Evolutionary conservation across 1,140 invertebrate species (phyloP).

Genomic region (Ips nitidus): DNA sequence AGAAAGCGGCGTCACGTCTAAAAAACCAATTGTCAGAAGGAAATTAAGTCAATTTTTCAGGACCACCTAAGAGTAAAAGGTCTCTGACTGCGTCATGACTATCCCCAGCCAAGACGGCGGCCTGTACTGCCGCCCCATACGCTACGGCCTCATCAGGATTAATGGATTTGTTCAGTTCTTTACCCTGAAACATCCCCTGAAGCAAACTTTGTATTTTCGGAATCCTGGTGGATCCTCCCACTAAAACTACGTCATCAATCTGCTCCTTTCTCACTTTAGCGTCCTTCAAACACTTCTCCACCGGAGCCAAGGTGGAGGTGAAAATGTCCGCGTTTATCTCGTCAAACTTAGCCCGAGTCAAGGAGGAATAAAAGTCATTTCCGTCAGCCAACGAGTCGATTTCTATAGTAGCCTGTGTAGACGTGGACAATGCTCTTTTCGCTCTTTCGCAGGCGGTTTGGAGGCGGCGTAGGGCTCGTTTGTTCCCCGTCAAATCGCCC

Average conservation of each 20-base stretch:
- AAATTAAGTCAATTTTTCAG: not conserved
- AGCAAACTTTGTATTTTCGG: slow-evolving; percentile 62
- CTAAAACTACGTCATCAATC: slow-evolving; percentile 35
- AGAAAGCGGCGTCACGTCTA: slow-evolving; percentile 37
- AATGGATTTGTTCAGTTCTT: slow-evolving; percentile 68
- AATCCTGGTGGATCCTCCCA: slow-evolving; percentile 60
- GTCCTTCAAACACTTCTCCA: slow-evolving; percentile 64
- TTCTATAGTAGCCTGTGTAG: slow-evolving; percentile 68
- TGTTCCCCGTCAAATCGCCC: slow-evolving; percentile 43
- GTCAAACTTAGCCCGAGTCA: slow-evolving; percentile 73
- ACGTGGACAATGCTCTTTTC: slow-evolving; percentile 78
- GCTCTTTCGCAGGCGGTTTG: slow-evolving; percentile 72
- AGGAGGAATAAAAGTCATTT: slow-evolving; percentile 72
- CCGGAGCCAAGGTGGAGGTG: slow-evolving; percentile 56
- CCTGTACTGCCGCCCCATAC: slow-evolving; percentile 73
- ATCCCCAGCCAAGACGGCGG: slow-evolving; percentile 67
- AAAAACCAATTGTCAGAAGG: not conserved
- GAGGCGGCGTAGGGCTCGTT: slow-evolving; percentile 54
- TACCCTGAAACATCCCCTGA: slow-evolving; percentile 65
- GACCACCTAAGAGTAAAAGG: slow-evolving; percentile 56
- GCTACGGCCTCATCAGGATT: slow-evolving; percentile 79
- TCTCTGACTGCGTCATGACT: slow-evolving; percentile 61
- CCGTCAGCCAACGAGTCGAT: slow-evolving; percentile 73
- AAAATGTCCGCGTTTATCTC: slow-evolving; percentile 67
- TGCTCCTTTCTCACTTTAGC: slow-evolving; percentile 64